These are phyloP conservation scores for Apocrypta bakeri DNA, from an alignment of 1,140 invertebrate species.

Conservation along the genomic window DNA sequence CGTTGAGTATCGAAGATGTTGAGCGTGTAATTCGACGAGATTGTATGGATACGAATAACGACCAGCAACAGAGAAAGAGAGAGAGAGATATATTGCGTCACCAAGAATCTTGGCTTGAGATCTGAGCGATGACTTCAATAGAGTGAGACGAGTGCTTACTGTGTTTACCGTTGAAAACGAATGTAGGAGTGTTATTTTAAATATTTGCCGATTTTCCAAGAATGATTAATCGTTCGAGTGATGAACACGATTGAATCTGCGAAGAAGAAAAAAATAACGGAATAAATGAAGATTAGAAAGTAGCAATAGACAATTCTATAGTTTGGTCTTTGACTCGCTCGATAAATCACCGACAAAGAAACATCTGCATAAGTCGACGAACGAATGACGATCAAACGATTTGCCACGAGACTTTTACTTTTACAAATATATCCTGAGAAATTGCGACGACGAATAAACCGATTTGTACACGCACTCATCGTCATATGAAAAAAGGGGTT, in stretches of 20 bases:
- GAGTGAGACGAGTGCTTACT: neutral
- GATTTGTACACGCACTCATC: neutral
- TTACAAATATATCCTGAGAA: neutral
- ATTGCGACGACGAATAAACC: neutral
- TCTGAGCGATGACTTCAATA: neutral
- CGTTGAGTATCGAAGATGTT: neutral
- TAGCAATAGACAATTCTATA: neutral
- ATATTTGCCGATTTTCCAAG: neutral
- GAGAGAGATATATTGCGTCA: constrained; percentile 7
- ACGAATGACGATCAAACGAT: neutral
- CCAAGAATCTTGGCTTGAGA: neutral
- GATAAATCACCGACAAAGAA: neutral
- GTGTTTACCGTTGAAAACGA: neutral
- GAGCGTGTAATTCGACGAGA: constrained; percentile 19
- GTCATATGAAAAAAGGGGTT: constrained; percentile 22
- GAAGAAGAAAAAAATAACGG: neutral
- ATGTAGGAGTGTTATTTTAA: neutral
- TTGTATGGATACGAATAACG: neutral
- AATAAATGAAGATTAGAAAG: neutral
- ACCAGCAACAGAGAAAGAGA: too few species aligned
- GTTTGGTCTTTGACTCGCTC: neutral
- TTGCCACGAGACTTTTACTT: neutral
- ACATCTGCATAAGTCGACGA: constrained; percentile 2
- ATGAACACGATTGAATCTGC: neutral
- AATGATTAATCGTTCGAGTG: neutral